Conservation (phyloP, 2,113 vertebrate genomes). For the Apteryx owenii region DNA sequence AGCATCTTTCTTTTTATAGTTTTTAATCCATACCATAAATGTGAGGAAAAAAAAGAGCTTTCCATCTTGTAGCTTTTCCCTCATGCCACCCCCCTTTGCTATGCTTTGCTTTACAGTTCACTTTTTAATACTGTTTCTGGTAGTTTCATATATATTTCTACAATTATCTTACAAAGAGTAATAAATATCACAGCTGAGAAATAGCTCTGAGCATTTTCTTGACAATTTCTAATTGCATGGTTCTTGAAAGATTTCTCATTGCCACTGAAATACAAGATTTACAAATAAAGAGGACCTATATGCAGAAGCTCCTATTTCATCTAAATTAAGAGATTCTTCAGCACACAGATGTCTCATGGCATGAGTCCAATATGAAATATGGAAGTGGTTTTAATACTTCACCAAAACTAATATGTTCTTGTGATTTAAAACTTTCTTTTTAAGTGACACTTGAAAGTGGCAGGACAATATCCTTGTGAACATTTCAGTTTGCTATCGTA, state of each 20-base stretch:
- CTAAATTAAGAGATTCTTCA: not conserved
- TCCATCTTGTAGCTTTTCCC: not conserved
- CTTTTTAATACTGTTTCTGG: not conserved
- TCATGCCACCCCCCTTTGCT: not conserved
- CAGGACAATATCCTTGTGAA: not conserved
- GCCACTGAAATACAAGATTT: not conserved
- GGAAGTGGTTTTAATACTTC: not conserved
- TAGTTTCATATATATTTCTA: accelerated
- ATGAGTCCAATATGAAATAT: not conserved
- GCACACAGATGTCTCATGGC: not conserved
- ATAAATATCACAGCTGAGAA: not conserved
- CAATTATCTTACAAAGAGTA: not conserved
- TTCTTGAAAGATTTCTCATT: not conserved
- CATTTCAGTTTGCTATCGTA: not conserved
- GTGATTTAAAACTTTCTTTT: not conserved
- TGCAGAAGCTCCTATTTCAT: not conserved
- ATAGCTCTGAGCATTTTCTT: not conserved
- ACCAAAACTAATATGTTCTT: not conserved
- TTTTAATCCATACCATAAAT: not conserved
- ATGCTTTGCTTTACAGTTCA: not conserved
- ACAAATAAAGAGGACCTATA: not conserved
- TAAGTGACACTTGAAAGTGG: not conserved
- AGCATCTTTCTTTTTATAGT: not conserved
- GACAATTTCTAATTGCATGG: not conserved
- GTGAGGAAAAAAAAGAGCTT: not conserved